These are phyloP conservation scores for Eulacestoma nigropectus DNA, from an alignment of 2,113 vertebrate genomes.

Conservation along the genomic window DNA sequence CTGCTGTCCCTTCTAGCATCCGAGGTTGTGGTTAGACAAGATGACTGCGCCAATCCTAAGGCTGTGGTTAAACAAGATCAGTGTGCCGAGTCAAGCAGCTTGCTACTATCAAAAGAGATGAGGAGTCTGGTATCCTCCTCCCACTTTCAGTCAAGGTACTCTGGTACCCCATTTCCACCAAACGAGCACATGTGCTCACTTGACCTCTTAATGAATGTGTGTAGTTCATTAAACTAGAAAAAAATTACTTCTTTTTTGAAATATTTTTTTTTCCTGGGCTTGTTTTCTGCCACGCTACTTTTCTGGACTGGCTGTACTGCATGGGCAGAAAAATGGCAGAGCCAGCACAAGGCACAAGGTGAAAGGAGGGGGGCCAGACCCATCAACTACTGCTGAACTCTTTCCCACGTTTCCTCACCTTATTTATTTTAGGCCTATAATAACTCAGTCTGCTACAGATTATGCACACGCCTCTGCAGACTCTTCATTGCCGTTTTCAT, in stretches of 20 bases:
- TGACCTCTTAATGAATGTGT: not conserved
- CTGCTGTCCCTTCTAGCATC: not conserved
- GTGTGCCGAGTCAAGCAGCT: not conserved
- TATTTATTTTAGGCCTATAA: not conserved
- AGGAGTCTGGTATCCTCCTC: not conserved
- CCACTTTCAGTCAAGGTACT: not conserved
- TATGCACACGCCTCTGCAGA: not conserved
- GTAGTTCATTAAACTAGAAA: not conserved
- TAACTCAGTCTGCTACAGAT: not conserved
- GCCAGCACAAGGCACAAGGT: not conserved
- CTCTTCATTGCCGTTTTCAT: not conserved
- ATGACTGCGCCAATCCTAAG: not conserved
- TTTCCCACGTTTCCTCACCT: not conserved
- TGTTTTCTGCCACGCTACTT: not conserved
- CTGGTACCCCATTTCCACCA: not conserved
- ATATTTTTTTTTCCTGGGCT: not conserved
- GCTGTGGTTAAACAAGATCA: not conserved
- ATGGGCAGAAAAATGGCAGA: not conserved
- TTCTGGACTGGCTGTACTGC: accelerated
- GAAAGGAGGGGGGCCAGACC: not conserved
- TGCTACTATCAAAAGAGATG: not conserved
- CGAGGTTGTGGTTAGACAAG: not conserved
- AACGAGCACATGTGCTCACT: not conserved
- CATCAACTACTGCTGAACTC: not conserved
- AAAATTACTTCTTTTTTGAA: accelerated